Evolutionary conservation across 2,113 vertebrate genomes (phyloP).

Genomic region (Nibea albiflora): DNA sequence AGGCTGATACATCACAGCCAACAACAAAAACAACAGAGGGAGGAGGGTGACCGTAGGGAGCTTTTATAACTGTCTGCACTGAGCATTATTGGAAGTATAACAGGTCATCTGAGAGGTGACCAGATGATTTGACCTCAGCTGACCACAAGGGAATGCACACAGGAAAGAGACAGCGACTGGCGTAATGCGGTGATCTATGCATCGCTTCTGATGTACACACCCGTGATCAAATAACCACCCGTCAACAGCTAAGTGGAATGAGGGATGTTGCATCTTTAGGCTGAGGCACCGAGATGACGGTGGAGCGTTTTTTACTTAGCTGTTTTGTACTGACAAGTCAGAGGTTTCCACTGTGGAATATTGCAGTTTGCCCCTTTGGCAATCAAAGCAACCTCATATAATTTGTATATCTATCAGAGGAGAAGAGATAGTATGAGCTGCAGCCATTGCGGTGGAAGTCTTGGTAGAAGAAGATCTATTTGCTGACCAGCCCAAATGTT

Average conservation of each 20-base stretch:
- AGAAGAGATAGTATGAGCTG: no score
- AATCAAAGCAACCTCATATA: conserved; percentile 11
- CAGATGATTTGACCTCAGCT: conserved; percentile 49
- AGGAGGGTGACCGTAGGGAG: conserved; percentile 28
- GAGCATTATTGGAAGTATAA: conserved; percentile 55
- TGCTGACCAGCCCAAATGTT: neutral
- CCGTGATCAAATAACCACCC: conserved; percentile 39
- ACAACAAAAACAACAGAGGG: conserved; percentile 41
- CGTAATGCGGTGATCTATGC: conserved; percentile 26
- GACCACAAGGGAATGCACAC: conserved; percentile 3
- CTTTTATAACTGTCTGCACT: conserved; percentile 52
- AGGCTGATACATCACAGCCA: conserved; percentile 66
- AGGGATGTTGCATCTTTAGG: neutral
- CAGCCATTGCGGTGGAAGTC: no score
- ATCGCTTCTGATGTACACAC: conserved; percentile 3
- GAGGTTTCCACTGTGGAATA: conserved; percentile 9
- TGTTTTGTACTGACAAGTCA: conserved; percentile 5
- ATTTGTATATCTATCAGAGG: no score
- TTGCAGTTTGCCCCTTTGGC: neutral
- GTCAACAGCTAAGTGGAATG: conserved; percentile 18
- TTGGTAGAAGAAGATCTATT: neutral
- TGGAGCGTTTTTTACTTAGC: neutral
- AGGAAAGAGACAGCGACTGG: conserved; percentile 16
- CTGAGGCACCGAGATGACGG: neutral
- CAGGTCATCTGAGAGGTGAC: conserved; percentile 48